Base-by-base conservation (phyloP, 2,888 invertebrate genomes). In the Mimumesa dahlbomi region DNA sequence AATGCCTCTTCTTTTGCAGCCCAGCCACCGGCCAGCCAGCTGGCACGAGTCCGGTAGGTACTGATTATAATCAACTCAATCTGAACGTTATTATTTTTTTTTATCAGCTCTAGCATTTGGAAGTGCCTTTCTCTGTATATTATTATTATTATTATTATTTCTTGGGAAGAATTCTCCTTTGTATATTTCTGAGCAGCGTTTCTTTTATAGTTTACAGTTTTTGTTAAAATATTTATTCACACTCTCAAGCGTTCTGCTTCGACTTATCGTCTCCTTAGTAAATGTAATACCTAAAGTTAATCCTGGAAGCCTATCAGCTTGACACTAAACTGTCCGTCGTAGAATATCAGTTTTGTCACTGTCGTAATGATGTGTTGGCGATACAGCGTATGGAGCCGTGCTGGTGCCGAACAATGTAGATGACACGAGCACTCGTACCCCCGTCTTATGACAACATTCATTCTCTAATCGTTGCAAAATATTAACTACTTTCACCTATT, bases 281-380 rank as follows among this genome's bases (percentile, higher is more conserved):
- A 85, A 84, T 84, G 83, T 86, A 86, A 85, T 86, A 87, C 82
- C 85, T 87, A 86, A 87, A 87, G 83, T 88, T 87, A 72, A 87
- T 86, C 85, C 86, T 89, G 88, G 89, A 89, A 89, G 88, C 88
- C 87, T 88, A 87, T 86, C 85, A 85, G 85, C 86, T 87, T 84
- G 82, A 84, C 84, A 84, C 83, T 82, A 83, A 84, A 83, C 81
- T 83, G 84, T 82, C 75, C 78, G 75, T 81, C 70, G 75, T 77
- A 79, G 72, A 80, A 79, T 82, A 81, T 82, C 79, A 75, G 75
- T 77, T 65, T 65, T 71, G 74, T 82, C 75, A 74, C 75, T 82
- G 76, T 77, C 75, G 73, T 77, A 72, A 79, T 79, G 77, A 77
- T 82, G 78, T 73, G 74, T 76, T 81, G 81, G 75, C 81, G 75